phyloP scores from a whole-genome alignment of 2,113 vertebrate species.

The Petaurus breviceps region DNA sequence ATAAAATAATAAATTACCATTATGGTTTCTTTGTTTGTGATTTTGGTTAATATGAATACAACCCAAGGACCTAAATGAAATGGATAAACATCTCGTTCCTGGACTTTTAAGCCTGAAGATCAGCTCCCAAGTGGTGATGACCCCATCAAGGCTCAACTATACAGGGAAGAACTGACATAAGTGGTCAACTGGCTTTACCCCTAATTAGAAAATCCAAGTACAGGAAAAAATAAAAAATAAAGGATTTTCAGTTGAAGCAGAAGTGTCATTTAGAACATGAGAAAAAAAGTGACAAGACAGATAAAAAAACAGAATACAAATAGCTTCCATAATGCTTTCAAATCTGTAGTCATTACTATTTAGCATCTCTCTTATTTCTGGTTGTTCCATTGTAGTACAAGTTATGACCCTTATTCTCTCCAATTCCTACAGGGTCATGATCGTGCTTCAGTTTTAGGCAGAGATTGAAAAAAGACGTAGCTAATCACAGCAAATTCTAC shows the following conservation, averaged over 20 bases:
- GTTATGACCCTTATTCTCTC: background rate
- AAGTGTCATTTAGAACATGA: background rate
- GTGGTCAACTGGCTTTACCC: constrained; percentile 4
- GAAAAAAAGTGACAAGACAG: background rate
- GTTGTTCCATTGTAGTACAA: no score
- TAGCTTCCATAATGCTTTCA: background rate
- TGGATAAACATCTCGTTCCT: background rate
- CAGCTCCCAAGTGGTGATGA: background rate
- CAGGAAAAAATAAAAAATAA: background rate
- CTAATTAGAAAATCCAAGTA: constrained; percentile 20
- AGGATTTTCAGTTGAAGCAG: background rate
- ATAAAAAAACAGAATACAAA: background rate
- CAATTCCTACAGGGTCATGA: background rate
- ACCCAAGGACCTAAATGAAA: background rate
- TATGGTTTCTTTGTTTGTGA: background rate
- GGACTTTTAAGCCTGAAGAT: background rate
- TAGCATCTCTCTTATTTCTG: no score
- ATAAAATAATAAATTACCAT: constrained; percentile 2
- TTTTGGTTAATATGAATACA: constrained; percentile 11
- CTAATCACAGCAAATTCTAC: background rate
- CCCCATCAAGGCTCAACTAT: background rate
- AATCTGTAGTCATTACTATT: no score
- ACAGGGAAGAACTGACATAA: constrained; percentile 9
- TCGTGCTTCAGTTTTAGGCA: background rate
- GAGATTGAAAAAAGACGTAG: background rate